Percentiles rank a stretch among this genome's conserved stretches.
Conservation (phyloP, 2,113 vertebrate species). For the Dendropsophus ebraccatus region DNA sequence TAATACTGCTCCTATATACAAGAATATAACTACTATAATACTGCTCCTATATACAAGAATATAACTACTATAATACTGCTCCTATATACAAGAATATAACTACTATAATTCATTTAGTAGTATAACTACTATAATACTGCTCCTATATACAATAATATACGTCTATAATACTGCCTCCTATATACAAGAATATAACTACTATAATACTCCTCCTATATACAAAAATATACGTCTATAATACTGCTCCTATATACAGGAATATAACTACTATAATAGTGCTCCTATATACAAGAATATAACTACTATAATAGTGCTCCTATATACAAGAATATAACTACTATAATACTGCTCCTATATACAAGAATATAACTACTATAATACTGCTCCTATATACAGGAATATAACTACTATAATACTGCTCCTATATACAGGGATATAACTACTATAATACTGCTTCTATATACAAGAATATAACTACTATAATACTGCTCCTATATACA, state of each 20-base stretch:
- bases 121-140: neutral
- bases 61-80: too few species aligned
- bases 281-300: neutral
- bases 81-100: too few species aligned
- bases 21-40: neutral
- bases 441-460: neutral
- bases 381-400: neutral
- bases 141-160: neutral
- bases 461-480: constrained; percentile 2
- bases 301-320: neutral
- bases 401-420: neutral
- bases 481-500: neutral
- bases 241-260: neutral
- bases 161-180: neutral
- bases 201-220: neutral
- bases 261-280: neutral
- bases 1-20: neutral
- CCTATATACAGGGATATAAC: too few species aligned
- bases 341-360: neutral
- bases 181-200: neutral
- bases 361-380: neutral
- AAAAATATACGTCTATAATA: neutral
- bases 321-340: neutral
- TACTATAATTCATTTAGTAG: too few species aligned
- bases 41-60: neutral